phyloP scores from a whole-genome alignment of 2,113 vertebrate species.

The Pterocles burchelli region DNA sequence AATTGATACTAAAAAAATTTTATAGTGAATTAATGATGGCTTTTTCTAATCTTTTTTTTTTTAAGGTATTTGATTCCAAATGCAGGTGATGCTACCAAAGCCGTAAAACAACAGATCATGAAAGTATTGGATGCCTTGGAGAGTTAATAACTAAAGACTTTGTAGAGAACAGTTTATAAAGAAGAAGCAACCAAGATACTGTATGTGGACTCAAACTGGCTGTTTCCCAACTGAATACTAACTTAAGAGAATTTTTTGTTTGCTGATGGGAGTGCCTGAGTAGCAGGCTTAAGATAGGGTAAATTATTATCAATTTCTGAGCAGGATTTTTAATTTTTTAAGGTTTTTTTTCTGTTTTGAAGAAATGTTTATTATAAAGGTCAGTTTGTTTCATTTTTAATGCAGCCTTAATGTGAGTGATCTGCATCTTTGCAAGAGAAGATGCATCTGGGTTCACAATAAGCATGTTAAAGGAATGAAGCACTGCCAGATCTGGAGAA shows the following conservation, averaged over 20 bases:
- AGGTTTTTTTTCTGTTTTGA: constrained; percentile 52
- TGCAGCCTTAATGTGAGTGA: constrained; percentile 25
- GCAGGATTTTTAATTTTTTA: constrained; percentile 45
- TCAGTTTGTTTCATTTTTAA: constrained; percentile 61
- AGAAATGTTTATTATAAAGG: constrained; percentile 71
- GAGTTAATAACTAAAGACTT: constrained; percentile 83
- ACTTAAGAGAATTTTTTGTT: constrained; percentile 65
- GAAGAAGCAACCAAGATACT: constrained; percentile 70
- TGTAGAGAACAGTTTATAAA: constrained; percentile 45
- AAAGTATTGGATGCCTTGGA: constrained; percentile 97
- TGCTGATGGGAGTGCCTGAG: constrained; percentile 65
- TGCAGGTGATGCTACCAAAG: constrained; percentile 97
- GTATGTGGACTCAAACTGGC: constrained; percentile 56
- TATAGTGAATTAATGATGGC: background rate
- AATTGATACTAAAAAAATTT: background rate
- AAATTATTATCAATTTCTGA: constrained; percentile 75
- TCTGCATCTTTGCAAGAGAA: constrained; percentile 19
- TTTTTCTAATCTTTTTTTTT: background rate
- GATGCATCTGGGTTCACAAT: constrained; percentile 32
- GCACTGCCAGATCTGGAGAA: constrained; percentile 10
- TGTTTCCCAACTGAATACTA: constrained; percentile 68
- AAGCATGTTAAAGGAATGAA: constrained; percentile 35
- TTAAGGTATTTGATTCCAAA: constrained; percentile 96
- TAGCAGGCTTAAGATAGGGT: constrained; percentile 71
- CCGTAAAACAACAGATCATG: constrained; percentile 99